Evolutionary conservation across 2,113 vertebrate genomes (phyloP), one percentile per base, ranked within the genome.

Genomic region (Gadus macrocephalus): DNA sequence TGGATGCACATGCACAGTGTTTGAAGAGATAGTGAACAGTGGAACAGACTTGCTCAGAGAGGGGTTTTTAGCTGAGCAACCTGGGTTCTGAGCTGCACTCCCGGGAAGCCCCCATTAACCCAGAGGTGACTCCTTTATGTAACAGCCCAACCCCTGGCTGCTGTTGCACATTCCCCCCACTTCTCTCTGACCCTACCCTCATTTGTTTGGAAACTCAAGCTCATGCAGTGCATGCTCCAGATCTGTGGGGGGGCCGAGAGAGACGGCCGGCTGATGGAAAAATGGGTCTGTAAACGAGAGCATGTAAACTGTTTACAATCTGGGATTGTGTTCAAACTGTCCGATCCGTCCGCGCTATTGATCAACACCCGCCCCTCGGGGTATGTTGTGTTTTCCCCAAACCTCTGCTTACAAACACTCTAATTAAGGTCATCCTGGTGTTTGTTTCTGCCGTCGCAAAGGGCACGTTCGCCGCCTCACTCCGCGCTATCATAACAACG

Each of bases 121-220:
- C 73, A 59, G 70, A 70, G n/a, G 65, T 72, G 66, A 22, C 66
- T 72, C 25, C 64, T 69, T 87, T 88, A 81, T 78, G 58, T 86
- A 86, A 90, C 66, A 77, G 63, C 65, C 75, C 15, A n/a, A 58
- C 55, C 16, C 42, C 42, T 27, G 75, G 82, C 74, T 82, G 61
- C 70, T 83, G 72, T 82, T 81, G 79, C 79, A 80, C 73, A 73
- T 87, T 79, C 77, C 82, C 78, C n/a, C 55, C 55, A 49, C 42
- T 49, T 83, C 78, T 69, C 16, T 38, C 1, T 81, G 78, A 85
- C 82, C 83, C 76, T 83, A 65, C 53, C 71, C 60, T 81, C 78
- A 87, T 86, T 81, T 81, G 79, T 85, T 86, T 81, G 68, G 84
- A 88, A 87, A 89, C 56, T 62, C 25, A 56, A 85, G 69, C 73